These are phyloP conservation scores for Xerus inauris DNA, from an alignment of 2,113 vertebrate species.

Conservation along the genomic window DNA sequence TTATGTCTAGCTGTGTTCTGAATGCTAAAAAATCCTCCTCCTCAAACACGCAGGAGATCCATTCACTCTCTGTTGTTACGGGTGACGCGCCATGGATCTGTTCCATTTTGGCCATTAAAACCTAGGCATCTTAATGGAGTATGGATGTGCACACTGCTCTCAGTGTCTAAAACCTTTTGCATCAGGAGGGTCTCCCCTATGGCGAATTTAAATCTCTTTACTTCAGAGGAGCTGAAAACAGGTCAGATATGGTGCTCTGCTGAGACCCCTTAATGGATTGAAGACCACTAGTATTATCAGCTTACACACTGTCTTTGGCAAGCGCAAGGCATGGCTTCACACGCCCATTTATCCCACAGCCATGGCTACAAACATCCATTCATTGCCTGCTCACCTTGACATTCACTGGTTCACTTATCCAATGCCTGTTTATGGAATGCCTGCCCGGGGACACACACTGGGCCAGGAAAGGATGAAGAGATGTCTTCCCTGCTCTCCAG, in stretches of 20 bases:
- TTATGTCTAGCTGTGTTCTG: neutral
- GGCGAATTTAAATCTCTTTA: neutral
- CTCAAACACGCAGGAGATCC: neutral
- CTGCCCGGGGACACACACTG: neutral
- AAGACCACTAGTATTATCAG: neutral
- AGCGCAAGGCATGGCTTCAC: neutral
- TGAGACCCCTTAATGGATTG: no score
- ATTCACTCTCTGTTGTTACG: neutral
- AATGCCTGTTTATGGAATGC: neutral
- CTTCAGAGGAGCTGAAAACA: neutral
- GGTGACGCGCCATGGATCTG: neutral
- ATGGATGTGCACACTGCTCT: neutral
- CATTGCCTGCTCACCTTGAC: neutral
- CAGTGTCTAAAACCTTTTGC: neutral
- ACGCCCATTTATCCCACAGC: no score
- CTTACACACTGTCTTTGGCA: neutral
- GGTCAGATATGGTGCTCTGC: neutral
- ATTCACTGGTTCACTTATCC: neutral
- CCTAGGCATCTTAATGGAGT: neutral
- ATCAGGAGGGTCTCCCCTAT: neutral
- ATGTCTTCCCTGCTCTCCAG: neutral
- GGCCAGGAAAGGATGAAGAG: neutral
- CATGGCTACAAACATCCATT: neutral
- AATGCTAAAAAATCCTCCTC: slow-evolving; percentile 55
- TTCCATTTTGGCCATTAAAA: neutral